phyloP scores from a whole-genome alignment of 2,113 vertebrate genomes.

The Rhynchopsitta pachyrhyncha region DNA sequence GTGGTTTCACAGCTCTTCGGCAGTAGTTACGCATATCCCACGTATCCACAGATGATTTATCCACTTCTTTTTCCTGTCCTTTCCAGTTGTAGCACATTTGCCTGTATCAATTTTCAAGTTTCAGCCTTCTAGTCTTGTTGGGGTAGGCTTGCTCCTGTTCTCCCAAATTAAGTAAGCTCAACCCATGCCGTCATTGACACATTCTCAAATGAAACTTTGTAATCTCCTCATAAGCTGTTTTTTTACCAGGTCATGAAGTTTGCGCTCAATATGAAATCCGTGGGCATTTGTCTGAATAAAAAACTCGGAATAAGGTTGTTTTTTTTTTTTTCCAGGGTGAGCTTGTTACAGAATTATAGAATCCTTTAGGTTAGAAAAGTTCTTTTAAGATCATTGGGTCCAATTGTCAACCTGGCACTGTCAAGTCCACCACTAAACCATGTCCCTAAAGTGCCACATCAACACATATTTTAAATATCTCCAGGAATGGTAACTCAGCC shows the following conservation, averaged over 20 bases:
- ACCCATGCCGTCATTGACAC: background rate
- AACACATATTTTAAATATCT: background rate
- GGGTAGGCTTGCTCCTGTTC: background rate
- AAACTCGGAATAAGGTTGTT: background rate
- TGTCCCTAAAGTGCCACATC: background rate
- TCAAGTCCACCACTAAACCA: background rate
- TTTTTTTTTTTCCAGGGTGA: background rate
- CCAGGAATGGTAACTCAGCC: background rate
- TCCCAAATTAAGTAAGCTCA: background rate
- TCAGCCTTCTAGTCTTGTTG: background rate
- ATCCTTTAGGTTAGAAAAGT: background rate
- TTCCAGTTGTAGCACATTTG: background rate
- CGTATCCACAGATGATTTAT: background rate
- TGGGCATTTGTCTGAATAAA: background rate
- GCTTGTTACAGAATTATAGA: background rate
- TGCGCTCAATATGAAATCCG: background rate
- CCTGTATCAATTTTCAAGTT: background rate
- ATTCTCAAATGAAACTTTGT: background rate
- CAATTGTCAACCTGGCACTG: background rate
- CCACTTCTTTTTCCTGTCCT: background rate
- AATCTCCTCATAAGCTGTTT: background rate
- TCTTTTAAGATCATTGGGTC: background rate
- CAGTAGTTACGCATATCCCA: background rate
- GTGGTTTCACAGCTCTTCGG: conserved; percentile 19
- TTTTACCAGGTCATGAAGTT: background rate